Percentiles rank a stretch among this genome's conserved stretches.
Conservation (phyloP, 2,113 vertebrate species). For the Cyanoramphus novaezelandiae region DNA sequence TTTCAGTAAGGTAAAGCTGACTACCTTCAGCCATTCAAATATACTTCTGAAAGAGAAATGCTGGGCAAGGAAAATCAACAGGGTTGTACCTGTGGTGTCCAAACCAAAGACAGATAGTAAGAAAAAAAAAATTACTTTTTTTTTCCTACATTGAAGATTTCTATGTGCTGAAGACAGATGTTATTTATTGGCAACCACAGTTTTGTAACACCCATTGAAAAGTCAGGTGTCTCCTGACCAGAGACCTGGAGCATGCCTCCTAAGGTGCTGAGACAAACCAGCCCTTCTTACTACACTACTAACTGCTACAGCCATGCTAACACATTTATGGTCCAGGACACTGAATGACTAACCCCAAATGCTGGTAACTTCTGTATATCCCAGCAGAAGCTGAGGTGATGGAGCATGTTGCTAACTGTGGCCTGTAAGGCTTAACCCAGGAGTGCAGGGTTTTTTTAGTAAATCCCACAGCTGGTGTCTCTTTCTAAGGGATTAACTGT, state of each 20-base stretch:
- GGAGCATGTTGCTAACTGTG: background rate
- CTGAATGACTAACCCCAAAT: background rate
- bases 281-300: background rate
- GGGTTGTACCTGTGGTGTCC: background rate
- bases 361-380: background rate
- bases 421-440: background rate
- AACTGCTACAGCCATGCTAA: background rate
- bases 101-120: background rate
- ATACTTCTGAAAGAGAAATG: background rate
- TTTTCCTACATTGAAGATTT: background rate
- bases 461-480: background rate
- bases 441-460: background rate
- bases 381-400: background rate
- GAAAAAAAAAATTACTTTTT: background rate
- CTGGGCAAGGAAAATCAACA: background rate
- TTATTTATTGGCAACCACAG: background rate
- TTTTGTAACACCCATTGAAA: background rate
- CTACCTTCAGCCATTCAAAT: background rate
- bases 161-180: background rate
- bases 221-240: background rate
- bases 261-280: background rate
- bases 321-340: background rate
- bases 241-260: background rate
- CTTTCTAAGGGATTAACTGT: background rate
- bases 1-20: background rate